These are phyloP conservation scores for Rattus rattus DNA, from an alignment of 2,113 vertebrate genomes.

Conservation along the genomic window DNA sequence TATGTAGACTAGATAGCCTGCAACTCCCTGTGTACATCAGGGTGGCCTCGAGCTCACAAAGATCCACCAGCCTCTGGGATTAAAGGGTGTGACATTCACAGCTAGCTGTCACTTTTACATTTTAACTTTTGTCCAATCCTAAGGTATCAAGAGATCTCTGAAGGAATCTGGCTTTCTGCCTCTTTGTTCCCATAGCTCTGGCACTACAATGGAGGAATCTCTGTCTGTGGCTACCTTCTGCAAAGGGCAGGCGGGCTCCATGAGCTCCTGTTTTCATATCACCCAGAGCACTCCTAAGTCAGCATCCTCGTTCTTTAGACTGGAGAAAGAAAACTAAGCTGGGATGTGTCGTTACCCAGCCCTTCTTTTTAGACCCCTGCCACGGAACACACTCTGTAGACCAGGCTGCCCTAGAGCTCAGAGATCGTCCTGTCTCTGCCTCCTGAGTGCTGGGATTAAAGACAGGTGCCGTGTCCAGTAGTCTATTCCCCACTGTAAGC, in stretches of 20 bases:
- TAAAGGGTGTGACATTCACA: not conserved
- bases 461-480: not conserved
- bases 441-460: not conserved
- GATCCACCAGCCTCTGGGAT: not conserved
- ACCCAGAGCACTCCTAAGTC: not conserved
- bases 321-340: not conserved
- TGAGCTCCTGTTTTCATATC: not conserved
- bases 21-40: not conserved
- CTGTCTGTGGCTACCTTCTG: not conserved
- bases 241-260: not conserved
- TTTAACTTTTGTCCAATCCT: not conserved
- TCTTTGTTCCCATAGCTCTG: not conserved
- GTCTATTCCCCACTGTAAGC: not conserved
- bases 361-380: not conserved
- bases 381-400: too few species aligned
- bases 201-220: not conserved
- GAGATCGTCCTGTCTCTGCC: not conserved
- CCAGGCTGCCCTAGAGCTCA: not conserved
- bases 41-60: not conserved
- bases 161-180: not conserved
- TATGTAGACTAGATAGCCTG: not conserved
- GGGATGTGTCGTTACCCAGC: not conserved
- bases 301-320: not conserved
- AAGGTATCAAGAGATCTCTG: not conserved
- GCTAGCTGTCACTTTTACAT: not conserved